These are phyloP conservation scores for Heliothis peltigera DNA, from an alignment of 2,888 invertebrate genomes.

Conservation along the genomic window DNA sequence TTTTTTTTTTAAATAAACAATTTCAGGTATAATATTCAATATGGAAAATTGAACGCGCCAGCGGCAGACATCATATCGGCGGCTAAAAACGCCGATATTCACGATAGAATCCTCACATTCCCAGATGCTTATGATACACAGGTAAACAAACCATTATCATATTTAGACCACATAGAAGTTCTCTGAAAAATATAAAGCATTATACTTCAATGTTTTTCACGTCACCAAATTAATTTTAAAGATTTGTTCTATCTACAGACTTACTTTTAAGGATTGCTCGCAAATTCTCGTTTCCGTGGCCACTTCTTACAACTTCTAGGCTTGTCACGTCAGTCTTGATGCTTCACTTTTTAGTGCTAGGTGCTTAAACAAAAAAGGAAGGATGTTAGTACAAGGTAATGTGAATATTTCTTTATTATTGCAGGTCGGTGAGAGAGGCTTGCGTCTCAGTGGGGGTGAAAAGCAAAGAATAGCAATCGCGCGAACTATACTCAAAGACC, in stretches of 20 bases:
- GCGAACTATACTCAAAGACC: constrained; percentile 97
- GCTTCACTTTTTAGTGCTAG: background rate
- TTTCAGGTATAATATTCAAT: constrained; percentile 96
- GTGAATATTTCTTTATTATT: background rate
- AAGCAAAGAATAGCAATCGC: constrained; percentile 99
- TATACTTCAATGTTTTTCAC: no score
- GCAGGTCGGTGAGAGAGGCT: constrained; percentile 97
- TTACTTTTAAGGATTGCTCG: background rate
- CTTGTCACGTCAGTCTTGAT: background rate
- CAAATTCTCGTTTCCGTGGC: background rate
- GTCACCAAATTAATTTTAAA: background rate
- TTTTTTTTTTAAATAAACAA: background rate
- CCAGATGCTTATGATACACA: constrained; percentile 96
- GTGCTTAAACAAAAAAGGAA: background rate
- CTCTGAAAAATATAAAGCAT: no score
- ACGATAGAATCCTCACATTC: constrained; percentile 97
- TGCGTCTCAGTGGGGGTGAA: constrained; percentile 98
- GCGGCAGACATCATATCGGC: constrained; percentile 96
- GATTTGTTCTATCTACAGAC: background rate
- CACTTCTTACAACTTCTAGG: background rate
- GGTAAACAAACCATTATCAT: constrained; percentile 76
- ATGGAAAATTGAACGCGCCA: constrained; percentile 94
- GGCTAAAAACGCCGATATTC: constrained; percentile 98
- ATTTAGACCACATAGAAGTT: background rate
- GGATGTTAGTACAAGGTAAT: background rate